Base-by-base conservation (phyloP, 2,888 invertebrate genomes). In the Amblyjoppa proteus region DNA sequence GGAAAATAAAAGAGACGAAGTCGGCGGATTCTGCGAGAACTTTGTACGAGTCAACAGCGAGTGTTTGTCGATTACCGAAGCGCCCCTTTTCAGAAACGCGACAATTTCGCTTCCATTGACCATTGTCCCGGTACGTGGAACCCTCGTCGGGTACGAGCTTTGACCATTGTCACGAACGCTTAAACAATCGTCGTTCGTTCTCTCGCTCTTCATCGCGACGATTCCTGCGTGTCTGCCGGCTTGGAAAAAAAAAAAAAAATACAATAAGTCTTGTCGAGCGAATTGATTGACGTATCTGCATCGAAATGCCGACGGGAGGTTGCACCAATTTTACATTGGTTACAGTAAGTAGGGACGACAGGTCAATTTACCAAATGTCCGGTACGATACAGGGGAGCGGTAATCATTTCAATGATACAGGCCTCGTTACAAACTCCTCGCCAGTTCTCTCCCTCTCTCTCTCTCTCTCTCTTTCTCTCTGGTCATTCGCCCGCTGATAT, bases 361-460 rank as follows among this genome's bases (percentile, higher is more conserved):
- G 91, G 92, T 93, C 92, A 94, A 94, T 94, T 92, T 91, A 93
- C 90, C 90, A 91, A 93, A 93, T 93, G 92, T 94, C 94, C 94
- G 93, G 93, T 93, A 87, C 85, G 90, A 90, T 88, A 86, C 90
- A 88, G 91, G 93, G 93, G 92, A 92, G 89, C 91, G 88, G 89
- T 92, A 92, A 93, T 93, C 91, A 86, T 92, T 92, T 91, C 91
- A 93, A 92, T 92, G 91, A 92, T 92, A 91, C 89, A 86, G 89
- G 88, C 90, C 89, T 90, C 88, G 90, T 91, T 91, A 90, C 89
- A 80, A 81, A 70, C 64, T 13, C 13, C 45, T 45, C 45, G 3
- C 45, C 3, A 13, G n/a, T 61, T 58, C 61, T 71, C 69, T 13
- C 79, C 83, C 61, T 70, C 74, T 70, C 68, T 38, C 38, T 51